Evolutionary conservation across 1,140 invertebrate genomes (phyloP), one percentile per base, ranked within the genome.

Genomic region (Eueides isabella): DNA sequence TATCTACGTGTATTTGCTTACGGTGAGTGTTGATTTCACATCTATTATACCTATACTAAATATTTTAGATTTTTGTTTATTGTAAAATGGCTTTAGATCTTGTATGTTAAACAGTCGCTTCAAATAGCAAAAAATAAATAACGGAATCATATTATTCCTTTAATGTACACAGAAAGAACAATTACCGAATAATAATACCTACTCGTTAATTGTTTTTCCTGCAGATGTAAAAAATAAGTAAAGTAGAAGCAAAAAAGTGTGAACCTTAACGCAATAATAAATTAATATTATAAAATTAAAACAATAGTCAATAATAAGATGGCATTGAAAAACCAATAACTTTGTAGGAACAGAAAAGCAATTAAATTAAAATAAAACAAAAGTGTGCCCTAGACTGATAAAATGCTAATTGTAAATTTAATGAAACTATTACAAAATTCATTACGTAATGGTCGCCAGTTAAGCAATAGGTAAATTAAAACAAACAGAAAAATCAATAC

Each of bases 401-500:
- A 64, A 64, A 61, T 19, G 33, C 31, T 14, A 61, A 35, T 31
- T 55, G 19, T 23, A 11, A 26, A 9, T 55, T 26, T 26, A 55
- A 23, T 2, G 23, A n/a, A n/a, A n/a, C n/a, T 23, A 55, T 1
- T 4, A 55, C 19, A 55, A 55, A 26, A 23, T 55, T 9, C 48
- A 65, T 70, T 69, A 74, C 62, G 61, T 74, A 74, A 74, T 68
- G 61, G 31, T 61, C 29, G 29, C 41, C 31, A 30, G 19, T 69
- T 29, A 62, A 67, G 48, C 38, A 71, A 72, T 67, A 26, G 72
- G 33, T 67, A 72, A 72, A 65, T 67, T 41, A 30, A 71, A 70
- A 35, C 61, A 55, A 72, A 66, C 62, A 62, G 79, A 75, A 88
- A 86, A 91, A 91, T 91, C 88, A 89, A 92, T 91, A 91, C 80